Evolutionary conservation across 2,113 vertebrate genomes (phyloP).

Genomic region (Elaphurus davidianus): DNA sequence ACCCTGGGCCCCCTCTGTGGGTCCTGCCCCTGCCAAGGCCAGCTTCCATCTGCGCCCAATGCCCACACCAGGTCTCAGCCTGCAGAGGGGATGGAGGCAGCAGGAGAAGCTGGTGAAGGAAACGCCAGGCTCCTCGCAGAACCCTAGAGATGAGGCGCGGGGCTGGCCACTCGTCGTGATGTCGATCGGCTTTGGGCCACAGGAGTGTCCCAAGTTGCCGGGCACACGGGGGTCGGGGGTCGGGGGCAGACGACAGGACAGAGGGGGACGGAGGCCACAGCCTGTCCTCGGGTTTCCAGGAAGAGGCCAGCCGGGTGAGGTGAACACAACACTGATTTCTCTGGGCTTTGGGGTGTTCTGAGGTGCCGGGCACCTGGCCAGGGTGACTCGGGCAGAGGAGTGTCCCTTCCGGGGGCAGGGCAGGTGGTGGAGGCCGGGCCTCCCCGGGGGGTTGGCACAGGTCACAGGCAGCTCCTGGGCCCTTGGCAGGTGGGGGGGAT

Average conservation of each 20-base stretch:
- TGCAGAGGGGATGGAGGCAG: not conserved
- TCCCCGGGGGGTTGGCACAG: fast-evolving
- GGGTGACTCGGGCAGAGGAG: not conserved
- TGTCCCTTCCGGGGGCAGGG: fast-evolving
- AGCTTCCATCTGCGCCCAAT: fast-evolving
- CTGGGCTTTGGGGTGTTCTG: not conserved
- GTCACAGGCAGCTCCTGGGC: fast-evolving
- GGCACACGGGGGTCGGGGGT: fast-evolving
- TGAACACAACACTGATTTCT: fast-evolving
- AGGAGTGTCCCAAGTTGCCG: fast-evolving
- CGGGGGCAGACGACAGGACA: fast-evolving
- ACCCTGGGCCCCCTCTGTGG: not conserved
- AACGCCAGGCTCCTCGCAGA: not conserved
- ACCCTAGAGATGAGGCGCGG: fast-evolving
- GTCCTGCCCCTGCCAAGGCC: not conserved
- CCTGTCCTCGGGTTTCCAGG: not conserved
- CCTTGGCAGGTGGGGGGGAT: not conserved
- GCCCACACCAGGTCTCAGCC: not conserved
- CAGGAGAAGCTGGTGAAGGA: not conserved
- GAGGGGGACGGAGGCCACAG: fast-evolving
- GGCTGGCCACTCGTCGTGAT: fast-evolving
- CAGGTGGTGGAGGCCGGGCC: not conserved
- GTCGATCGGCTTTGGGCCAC: not conserved
- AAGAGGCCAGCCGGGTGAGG: not conserved
- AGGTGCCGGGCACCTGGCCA: fast-evolving